Evolutionary conservation across 2,888 invertebrate genomes (phyloP).

Genomic region (Napeogenes sylphis): DNA sequence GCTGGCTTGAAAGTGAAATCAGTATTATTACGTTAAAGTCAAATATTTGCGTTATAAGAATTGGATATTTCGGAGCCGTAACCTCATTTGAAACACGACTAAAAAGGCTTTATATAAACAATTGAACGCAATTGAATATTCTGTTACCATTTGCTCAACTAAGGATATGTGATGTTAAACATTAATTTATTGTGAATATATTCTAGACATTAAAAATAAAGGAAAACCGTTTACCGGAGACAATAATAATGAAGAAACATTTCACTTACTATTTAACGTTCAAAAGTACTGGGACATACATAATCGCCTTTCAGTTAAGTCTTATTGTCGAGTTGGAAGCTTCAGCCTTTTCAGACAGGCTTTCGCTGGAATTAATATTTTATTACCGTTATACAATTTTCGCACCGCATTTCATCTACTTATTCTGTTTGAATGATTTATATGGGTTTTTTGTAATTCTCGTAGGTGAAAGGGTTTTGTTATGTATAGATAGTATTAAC

Average conservation of each 20-base stretch:
- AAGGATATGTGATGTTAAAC: no score
- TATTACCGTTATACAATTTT: slow-evolving; percentile 60
- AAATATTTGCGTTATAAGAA: slow-evolving; percentile 23
- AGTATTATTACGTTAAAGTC: slow-evolving; percentile 27
- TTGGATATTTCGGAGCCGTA: slow-evolving; percentile 7
- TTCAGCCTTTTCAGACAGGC: slow-evolving; percentile 56
- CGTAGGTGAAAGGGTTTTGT: slow-evolving; percentile 2
- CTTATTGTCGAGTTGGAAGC: slow-evolving; percentile 64
- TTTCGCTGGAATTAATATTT: slow-evolving; percentile 61
- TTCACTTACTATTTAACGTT: slow-evolving; percentile 47
- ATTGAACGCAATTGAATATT: slow-evolving; percentile 6
- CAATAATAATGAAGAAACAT: slow-evolving; percentile 11
- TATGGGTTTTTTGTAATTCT: slow-evolving; percentile 19
- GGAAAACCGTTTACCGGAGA: neutral
- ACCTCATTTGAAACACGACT: slow-evolving; percentile 2
- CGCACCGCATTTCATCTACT: slow-evolving; percentile 29
- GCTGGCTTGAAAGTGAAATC: slow-evolving; percentile 29
- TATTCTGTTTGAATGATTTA: slow-evolving; percentile 28
- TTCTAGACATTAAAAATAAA: neutral
- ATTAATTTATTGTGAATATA: no score
- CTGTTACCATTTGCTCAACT: no score
- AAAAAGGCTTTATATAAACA: slow-evolving; percentile 9
- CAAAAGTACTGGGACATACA: slow-evolving; percentile 50
- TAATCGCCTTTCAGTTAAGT: slow-evolving; percentile 67
- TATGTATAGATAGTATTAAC: neutral